These are phyloP conservation scores for Caenorhabditis doughertyi DNA, from an alignment of 2,888 invertebrate genomes.

Conservation along the genomic window DNA sequence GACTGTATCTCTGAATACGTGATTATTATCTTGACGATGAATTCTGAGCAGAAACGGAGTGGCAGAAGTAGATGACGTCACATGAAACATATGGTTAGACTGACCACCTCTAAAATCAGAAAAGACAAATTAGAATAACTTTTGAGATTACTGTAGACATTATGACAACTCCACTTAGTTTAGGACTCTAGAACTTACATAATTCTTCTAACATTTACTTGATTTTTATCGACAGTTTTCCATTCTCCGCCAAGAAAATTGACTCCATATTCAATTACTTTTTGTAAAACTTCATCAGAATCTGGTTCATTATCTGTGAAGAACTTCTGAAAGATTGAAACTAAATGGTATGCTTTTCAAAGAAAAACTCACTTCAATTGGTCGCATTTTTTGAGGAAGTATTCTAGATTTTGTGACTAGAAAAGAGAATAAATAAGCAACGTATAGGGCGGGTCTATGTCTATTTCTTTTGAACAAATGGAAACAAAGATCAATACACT, in stretches of 20 bases:
- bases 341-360: neutral
- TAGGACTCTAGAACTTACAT: constrained; percentile 25
- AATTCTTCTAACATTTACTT: constrained; percentile 24
- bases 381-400: neutral
- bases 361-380: constrained; percentile 10
- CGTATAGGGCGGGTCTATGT: neutral
- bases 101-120: constrained; percentile 36
- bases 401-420: neutral
- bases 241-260: constrained; percentile 41
- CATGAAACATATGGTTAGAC: constrained; percentile 51
- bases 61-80: constrained; percentile 33
- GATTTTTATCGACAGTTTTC: constrained; percentile 35
- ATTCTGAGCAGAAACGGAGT: constrained; percentile 38
- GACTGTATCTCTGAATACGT: constrained; percentile 38
- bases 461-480: constrained; percentile 5
- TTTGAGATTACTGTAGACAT: too few species aligned
- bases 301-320: constrained; percentile 31
- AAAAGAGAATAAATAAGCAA: neutral
- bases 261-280: constrained; percentile 27
- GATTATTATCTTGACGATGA: constrained; percentile 18
- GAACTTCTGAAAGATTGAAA: constrained; percentile 12
- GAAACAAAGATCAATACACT: constrained; percentile 20
- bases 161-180: too few species aligned
- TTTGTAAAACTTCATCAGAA: constrained; percentile 34
- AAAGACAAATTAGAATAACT: neutral